phyloP scores from a whole-genome alignment of 2,113 vertebrate genomes.

The Urocynchramus pylzowi region DNA sequence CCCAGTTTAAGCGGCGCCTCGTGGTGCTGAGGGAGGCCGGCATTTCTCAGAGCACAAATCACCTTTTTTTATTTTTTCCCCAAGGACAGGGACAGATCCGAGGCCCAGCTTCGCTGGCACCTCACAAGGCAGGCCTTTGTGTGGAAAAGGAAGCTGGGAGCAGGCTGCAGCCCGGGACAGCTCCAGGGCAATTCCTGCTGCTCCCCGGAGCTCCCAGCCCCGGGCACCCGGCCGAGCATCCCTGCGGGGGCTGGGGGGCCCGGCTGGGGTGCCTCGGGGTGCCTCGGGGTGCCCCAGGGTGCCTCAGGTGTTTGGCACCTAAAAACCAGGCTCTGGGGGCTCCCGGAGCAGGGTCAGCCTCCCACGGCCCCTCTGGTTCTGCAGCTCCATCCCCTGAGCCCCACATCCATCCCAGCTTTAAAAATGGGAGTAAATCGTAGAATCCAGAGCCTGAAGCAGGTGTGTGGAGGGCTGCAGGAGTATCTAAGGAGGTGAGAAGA shows the following conservation, averaged over 20 bases:
- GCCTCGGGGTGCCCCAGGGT: no score
- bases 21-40: background rate
- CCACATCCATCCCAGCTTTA: accelerated
- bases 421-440: background rate
- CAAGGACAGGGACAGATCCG: background rate
- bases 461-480: accelerated
- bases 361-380: accelerated
- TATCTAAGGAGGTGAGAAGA: background rate
- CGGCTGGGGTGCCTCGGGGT: no score
- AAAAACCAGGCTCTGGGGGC: background rate
- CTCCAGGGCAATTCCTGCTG: background rate
- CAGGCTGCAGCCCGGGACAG: background rate
- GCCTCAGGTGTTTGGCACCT: no score
- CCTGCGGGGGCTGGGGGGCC: accelerated
- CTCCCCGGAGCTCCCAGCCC: background rate
- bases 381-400: background rate
- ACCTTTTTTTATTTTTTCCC: background rate
- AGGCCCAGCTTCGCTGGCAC: accelerated
- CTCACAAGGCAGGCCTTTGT: background rate
- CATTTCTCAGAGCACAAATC: background rate
- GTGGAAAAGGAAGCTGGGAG: no score
- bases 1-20: background rate
- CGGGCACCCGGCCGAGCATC: accelerated
- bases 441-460: background rate
- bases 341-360: background rate